phyloP scores from a whole-genome alignment of 1,140 invertebrate species.

The Tetramorium simillimum region DNA sequence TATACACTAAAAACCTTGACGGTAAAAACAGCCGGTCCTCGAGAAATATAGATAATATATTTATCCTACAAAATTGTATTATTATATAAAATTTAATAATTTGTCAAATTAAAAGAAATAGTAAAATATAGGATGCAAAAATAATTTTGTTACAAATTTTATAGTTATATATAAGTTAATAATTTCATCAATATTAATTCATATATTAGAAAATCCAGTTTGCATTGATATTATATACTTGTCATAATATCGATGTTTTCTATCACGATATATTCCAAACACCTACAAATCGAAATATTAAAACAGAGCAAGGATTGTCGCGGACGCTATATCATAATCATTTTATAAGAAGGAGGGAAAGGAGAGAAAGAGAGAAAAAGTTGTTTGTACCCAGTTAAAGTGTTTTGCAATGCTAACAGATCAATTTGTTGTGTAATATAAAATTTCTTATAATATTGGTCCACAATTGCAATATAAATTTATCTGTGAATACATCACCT shows the following conservation, averaged over 20 bases:
- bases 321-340: background rate
- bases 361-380: background rate
- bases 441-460: conserved; percentile 12
- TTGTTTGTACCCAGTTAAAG: background rate
- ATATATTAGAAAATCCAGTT: conserved; percentile 1
- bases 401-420: conserved; percentile 9
- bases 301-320: background rate
- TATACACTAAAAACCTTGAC: background rate
- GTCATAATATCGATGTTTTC: background rate
- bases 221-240: background rate
- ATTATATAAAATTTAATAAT: background rate
- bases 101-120: background rate
- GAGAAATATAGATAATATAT: background rate
- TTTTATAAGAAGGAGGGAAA: background rate
- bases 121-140: background rate
- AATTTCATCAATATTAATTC: background rate
- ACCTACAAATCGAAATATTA: conserved; percentile 14
- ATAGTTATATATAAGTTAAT: conserved; percentile 29
- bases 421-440: conserved; percentile 14
- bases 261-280: background rate
- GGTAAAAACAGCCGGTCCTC: background rate
- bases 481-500: background rate
- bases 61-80: background rate
- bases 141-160: background rate
- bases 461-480: background rate